phyloP scores from a whole-genome alignment of 2,113 vertebrate genomes.

The Martes martes region DNA sequence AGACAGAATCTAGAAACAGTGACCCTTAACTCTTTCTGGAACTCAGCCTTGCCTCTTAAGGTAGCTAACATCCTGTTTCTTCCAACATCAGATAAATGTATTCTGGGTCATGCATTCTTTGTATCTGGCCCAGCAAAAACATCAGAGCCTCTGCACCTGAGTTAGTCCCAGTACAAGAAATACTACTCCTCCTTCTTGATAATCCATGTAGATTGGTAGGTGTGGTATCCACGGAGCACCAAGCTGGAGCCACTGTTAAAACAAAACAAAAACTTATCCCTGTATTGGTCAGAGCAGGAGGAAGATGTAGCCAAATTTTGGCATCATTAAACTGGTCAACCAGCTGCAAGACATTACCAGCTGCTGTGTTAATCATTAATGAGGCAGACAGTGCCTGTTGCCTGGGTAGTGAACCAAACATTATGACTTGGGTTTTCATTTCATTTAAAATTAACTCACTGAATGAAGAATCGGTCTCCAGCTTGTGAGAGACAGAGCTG shows the following conservation, averaged over 20 bases:
- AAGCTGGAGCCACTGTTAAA: background rate
- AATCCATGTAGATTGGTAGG: background rate
- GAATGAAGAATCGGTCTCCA: slow-evolving; percentile 64
- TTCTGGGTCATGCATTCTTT: background rate
- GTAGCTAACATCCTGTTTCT: background rate
- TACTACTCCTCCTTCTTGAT: background rate
- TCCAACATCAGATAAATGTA: background rate
- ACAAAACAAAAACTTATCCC: background rate
- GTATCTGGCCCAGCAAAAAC: background rate
- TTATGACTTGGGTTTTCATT: slow-evolving; percentile 73
- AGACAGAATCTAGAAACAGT: background rate
- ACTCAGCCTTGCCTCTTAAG: background rate
- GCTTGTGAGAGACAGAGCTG: slow-evolving; percentile 57
- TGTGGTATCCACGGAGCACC: background rate
- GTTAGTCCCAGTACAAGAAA: background rate
- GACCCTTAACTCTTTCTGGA: background rate
- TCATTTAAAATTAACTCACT: slow-evolving; percentile 76
- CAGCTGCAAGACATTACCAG: slow-evolving; percentile 76
- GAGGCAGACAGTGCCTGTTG: slow-evolving; percentile 73
- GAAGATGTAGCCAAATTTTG: slow-evolving; percentile 47
- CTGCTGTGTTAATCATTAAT: slow-evolving; percentile 76
- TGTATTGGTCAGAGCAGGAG: slow-evolving; percentile 30
- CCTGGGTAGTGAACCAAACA: slow-evolving; percentile 70
- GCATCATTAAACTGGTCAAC: slow-evolving; percentile 68
- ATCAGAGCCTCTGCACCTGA: background rate